Percentiles rank a stretch among this genome's conserved stretches.
These are phyloP conservation scores for Pampus argenteus DNA, from an alignment of 2,797 vertebrate species.

Conservation along the genomic window DNA sequence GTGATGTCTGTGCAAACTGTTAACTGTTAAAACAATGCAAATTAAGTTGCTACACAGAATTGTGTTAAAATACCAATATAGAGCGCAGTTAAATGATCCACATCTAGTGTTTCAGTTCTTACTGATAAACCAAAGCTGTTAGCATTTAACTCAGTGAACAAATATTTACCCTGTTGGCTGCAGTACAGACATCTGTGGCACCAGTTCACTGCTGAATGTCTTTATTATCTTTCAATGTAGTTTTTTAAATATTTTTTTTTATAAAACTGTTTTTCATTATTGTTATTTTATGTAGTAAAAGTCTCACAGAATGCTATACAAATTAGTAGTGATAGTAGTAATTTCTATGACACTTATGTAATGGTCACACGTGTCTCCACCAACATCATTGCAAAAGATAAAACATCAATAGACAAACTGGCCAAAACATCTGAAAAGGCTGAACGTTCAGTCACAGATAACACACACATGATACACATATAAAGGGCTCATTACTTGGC, in stretches of 20 bases:
- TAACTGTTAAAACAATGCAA: neutral
- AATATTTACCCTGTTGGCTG: slow-evolving; percentile 88
- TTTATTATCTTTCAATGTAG: neutral
- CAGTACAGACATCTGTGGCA: slow-evolving; percentile 48
- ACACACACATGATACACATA: slow-evolving; percentile 11
- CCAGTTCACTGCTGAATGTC: slow-evolving; percentile 27
- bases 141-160: slow-evolving; percentile 80
- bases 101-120: slow-evolving; percentile 15
- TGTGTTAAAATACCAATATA: slow-evolving; percentile 4
- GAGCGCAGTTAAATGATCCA: slow-evolving; percentile 21
- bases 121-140: slow-evolving; percentile 34
- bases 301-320: no score
- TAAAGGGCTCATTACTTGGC: slow-evolving; percentile 7
- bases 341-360: slow-evolving; percentile 19
- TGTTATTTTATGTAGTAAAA: neutral
- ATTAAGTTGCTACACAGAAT: neutral
- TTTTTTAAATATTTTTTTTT: neutral
- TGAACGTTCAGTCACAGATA: slow-evolving; percentile 24
- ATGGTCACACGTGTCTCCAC: slow-evolving; percentile 13
- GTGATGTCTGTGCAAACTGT: slow-evolving; percentile 12
- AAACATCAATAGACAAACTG: slow-evolving; percentile 67
- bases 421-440: slow-evolving; percentile 8
- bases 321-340: neutral
- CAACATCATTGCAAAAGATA: slow-evolving; percentile 37
- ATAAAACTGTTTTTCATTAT: neutral